Percentiles rank a stretch among this genome's conserved stretches.
phyloP scores from a whole-genome alignment of 2,113 vertebrate species.

The Dendrocopos noguchii region DNA sequence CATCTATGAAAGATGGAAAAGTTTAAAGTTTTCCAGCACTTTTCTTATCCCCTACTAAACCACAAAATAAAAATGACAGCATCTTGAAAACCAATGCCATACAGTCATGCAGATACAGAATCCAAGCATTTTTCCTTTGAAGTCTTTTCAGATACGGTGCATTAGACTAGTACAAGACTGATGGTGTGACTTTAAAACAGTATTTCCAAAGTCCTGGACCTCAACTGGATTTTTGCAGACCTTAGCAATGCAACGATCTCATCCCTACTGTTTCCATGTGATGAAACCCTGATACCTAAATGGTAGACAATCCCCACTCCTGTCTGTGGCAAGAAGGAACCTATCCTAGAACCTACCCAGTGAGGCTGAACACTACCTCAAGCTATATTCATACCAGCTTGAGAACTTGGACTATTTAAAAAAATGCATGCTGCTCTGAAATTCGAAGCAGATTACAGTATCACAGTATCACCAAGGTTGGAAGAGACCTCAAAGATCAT shows the following conservation, averaged over 20 bases:
- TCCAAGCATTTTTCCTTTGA: not conserved
- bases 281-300: not conserved
- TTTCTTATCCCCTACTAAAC: not conserved
- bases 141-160: not conserved
- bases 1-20: constrained; percentile 11
- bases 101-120: not conserved
- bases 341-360: not conserved
- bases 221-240: not conserved
- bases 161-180: not conserved
- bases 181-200: not conserved
- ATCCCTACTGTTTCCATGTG: rapidly evolving
- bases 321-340: not conserved
- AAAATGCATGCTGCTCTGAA: not conserved
- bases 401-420: not conserved
- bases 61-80: constrained; percentile 30
- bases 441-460: not conserved
- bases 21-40: not conserved
- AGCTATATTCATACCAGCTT: not conserved
- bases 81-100: not conserved
- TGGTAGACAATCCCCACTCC: not conserved
- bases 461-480: too few species aligned
- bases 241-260: not conserved
- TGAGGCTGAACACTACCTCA: not conserved
- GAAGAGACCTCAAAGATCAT: too few species aligned
- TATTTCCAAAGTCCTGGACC: not conserved